A percentile compares a stretch with the other conserved stretches of the same genome.
Conservation (phyloP, 1,140 invertebrate species). For the Drosophila bifasciata region DNA sequence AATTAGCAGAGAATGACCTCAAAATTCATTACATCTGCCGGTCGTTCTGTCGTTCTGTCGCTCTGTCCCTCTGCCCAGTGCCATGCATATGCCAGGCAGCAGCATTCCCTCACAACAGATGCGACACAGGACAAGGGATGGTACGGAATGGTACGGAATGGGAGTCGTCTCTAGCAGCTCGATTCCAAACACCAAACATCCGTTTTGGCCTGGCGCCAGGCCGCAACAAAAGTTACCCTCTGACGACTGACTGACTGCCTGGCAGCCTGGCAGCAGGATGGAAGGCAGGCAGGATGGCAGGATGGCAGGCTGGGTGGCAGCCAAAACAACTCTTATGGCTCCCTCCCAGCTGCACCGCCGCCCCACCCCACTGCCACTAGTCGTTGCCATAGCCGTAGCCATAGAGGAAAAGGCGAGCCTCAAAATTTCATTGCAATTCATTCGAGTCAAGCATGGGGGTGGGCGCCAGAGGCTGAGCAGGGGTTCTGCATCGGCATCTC, state of each 20-base stretch:
- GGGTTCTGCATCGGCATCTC: slow-evolving; percentile 21
- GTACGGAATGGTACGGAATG: not conserved
- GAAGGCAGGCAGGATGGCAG: not conserved
- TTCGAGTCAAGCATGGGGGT: slow-evolving; percentile 26
- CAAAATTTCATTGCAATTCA: slow-evolving; percentile 61
- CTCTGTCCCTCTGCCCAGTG: slow-evolving; percentile 12
- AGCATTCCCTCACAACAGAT: too few species aligned
- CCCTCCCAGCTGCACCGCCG: not conserved
- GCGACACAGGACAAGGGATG: not conserved
- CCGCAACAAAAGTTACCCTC: slow-evolving; percentile 74
- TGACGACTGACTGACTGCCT: slow-evolving; percentile 61
- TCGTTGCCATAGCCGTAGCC: slow-evolving; percentile 46
- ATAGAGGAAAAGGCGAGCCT: slow-evolving; percentile 21
- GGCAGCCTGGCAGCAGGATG: slow-evolving; percentile 23
- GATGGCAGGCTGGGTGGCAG: slow-evolving; percentile 44
- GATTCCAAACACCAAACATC: slow-evolving; percentile 80
- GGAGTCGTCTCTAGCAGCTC: slow-evolving; percentile 52
- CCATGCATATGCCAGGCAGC: slow-evolving; percentile 34
- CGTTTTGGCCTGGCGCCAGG: slow-evolving; percentile 73
- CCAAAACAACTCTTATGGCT: slow-evolving; percentile 25
- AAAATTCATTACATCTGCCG: slow-evolving; percentile 65
- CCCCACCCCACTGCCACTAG: not conserved
- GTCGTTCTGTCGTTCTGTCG: slow-evolving; percentile 18
- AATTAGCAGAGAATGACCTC: slow-evolving; percentile 51
- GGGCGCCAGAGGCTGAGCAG: too few species aligned